A percentile compares a stretch with the other conserved stretches of the same genome.
phyloP scores from a whole-genome alignment of 1,140 invertebrate species.

The Cydia amplana region DNA sequence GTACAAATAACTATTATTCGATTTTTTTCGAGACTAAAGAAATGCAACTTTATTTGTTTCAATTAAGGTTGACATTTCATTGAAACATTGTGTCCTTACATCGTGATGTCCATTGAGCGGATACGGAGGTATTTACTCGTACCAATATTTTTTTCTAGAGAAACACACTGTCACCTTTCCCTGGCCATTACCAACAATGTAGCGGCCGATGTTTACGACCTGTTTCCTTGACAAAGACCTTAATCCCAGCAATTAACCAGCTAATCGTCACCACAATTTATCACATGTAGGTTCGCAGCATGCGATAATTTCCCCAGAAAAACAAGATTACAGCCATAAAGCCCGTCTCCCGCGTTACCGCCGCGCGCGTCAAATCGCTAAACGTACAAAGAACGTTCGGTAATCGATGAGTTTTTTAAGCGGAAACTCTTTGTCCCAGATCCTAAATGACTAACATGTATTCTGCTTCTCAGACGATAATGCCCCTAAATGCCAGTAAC shows the following conservation, averaged over 20 bases:
- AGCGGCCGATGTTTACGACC: not conserved
- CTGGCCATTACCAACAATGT: not conserved
- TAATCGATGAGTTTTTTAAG: slow-evolving; percentile 6
- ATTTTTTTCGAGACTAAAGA: no score
- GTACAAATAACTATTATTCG: no score
- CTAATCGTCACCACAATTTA: slow-evolving; percentile 6
- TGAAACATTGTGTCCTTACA: no score
- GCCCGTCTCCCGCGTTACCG: not conserved
- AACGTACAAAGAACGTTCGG: not conserved
- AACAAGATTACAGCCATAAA: not conserved
- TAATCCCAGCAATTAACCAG: slow-evolving; percentile 12
- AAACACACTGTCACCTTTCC: not conserved
- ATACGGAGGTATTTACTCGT: no score
- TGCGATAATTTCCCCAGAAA: not conserved
- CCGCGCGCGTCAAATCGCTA: not conserved
- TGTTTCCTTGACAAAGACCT: not conserved
- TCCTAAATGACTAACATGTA: not conserved
- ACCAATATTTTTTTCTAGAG: not conserved
- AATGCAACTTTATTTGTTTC: no score
- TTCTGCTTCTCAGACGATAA: not conserved
- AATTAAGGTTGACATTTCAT: no score
- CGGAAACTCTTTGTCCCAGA: not conserved
- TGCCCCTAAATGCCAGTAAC: not conserved
- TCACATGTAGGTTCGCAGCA: not conserved
- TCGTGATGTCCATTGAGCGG: no score